These are phyloP conservation scores for Mystacides longicornis DNA, from an alignment of 2,888 invertebrate species.

Conservation along the genomic window DNA sequence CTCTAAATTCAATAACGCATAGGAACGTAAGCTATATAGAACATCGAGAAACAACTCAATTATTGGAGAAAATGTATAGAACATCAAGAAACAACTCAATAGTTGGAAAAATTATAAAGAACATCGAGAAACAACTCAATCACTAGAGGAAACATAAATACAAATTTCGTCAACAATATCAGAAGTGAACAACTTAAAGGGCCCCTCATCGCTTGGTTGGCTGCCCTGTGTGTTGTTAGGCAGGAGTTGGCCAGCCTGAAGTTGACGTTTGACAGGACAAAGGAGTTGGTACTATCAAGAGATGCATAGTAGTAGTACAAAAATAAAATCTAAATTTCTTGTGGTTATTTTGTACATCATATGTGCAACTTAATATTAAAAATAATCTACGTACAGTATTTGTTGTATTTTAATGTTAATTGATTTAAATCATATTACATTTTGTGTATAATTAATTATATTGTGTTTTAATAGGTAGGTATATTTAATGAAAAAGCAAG, in stretches of 20 bases:
- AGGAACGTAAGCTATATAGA: conserved; percentile 19
- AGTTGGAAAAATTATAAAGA: conserved; percentile 11
- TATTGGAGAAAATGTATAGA: too few relatives aligned
- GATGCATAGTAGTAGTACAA: conserved; percentile 16
- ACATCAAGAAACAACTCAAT: too few relatives aligned
- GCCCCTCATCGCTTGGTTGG: too few relatives aligned
- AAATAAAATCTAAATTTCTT: conserved; percentile 25
- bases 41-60: conserved; percentile 10
- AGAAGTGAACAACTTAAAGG: too few relatives aligned
- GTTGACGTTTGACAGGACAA: not conserved
- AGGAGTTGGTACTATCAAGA: not conserved
- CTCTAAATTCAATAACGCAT: conserved; percentile 11
- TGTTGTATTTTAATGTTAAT: not conserved
- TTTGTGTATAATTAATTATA: too few relatives aligned
- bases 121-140: conserved; percentile 10
- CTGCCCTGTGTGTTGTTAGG: too few relatives aligned
- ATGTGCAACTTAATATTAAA: conserved; percentile 22
- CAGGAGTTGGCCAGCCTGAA: not conserved
- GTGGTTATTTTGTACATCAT: conserved; percentile 25
- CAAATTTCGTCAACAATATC: too few relatives aligned
- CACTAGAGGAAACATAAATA: too few relatives aligned
- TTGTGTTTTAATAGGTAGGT: too few relatives aligned
- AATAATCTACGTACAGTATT: conserved; percentile 7
- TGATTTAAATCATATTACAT: too few relatives aligned
- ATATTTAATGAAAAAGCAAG: too few relatives aligned